Conservation (phyloP, 2,888 invertebrate genomes). For the Tribolium freemani region DNA sequence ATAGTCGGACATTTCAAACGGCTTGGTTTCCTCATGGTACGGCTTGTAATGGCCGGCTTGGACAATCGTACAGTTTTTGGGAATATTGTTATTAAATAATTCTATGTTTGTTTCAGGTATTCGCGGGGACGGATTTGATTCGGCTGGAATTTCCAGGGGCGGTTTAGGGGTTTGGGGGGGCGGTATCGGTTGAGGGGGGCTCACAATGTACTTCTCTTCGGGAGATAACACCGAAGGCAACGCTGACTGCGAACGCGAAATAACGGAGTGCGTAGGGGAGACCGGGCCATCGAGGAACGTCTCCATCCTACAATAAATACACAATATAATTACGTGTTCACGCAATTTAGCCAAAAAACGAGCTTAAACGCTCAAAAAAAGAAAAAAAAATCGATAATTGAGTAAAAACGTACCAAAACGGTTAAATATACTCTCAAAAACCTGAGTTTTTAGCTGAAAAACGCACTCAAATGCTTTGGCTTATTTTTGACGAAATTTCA, state of each 20-base stretch:
- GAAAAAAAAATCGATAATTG: too few species aligned
- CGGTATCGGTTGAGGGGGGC: slow-evolving; percentile 40
- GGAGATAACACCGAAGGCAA: slow-evolving; percentile 53
- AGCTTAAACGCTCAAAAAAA: too few species aligned
- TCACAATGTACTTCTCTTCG: slow-evolving; percentile 54
- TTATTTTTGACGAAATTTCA: too few species aligned
- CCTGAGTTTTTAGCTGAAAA: too few species aligned
- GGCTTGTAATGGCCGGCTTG: slow-evolving; percentile 92
- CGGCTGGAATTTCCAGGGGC: slow-evolving; percentile 66
- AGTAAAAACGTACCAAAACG: too few species aligned
- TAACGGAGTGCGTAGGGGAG: slow-evolving; percentile 52
- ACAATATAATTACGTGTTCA: too few species aligned
- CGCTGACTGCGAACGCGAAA: slow-evolving; percentile 57
- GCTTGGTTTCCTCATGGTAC: slow-evolving; percentile 94
- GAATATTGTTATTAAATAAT: slow-evolving; percentile 75
- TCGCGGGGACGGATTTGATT: slow-evolving; percentile 65
- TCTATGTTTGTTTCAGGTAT: slow-evolving; percentile 62
- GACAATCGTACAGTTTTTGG: slow-evolving; percentile 87
- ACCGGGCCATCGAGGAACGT: slow-evolving; percentile 66
- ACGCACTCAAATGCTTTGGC: too few species aligned
- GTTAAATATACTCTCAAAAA: too few species aligned
- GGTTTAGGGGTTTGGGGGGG: slow-evolving; percentile 58
- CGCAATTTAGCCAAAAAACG: too few species aligned
- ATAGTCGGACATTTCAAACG: slow-evolving; percentile 98
- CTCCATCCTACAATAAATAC: slow-evolving; percentile 61